A percentile compares a stretch with the other conserved stretches of the same genome.
These are phyloP conservation scores for Drosophila stalkeri DNA, from an alignment of 2,888 invertebrate species.

Conservation along the genomic window DNA sequence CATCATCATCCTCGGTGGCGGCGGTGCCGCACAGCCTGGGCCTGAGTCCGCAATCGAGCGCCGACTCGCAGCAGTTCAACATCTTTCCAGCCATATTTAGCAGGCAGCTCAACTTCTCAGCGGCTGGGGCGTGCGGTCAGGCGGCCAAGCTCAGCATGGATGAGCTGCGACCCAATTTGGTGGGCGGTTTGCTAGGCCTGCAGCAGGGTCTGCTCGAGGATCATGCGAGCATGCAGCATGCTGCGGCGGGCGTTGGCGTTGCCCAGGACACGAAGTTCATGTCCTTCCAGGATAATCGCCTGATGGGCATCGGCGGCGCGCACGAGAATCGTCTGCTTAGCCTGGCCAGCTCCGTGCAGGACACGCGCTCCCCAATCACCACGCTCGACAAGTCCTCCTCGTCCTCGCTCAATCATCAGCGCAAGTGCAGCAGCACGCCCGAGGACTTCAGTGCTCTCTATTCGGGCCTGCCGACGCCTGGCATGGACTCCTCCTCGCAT, in stretches of 20 bases:
- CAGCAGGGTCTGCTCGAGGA: conserved; percentile 92
- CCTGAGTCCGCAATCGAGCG: conserved; percentile 84
- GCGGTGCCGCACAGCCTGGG: conserved; percentile 82
- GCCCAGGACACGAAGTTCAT: conserved; percentile 85
- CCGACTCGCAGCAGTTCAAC: conserved; percentile 90
- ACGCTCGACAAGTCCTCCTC: conserved; percentile 86
- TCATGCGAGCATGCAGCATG: conserved; percentile 88
- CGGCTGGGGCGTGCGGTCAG: conserved; percentile 89
- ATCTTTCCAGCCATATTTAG: conserved; percentile 96
- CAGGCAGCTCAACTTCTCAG: conserved; percentile 93
- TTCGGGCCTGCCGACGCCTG: conserved; percentile 87
- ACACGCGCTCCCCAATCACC: conserved; percentile 86
- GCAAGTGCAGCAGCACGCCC: conserved; percentile 93
- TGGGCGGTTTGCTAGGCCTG: conserved; percentile 91
- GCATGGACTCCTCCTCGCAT: conserved; percentile 86
- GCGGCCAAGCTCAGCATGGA: conserved; percentile 92
- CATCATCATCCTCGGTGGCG: conserved; percentile 45
- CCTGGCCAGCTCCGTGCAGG: conserved; percentile 86
- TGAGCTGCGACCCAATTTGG: conserved; percentile 93
- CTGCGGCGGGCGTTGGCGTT: conserved; percentile 61
- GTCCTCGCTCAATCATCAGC: conserved; percentile 83
- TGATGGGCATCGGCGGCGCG: conserved; percentile 84
- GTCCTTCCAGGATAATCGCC: conserved; percentile 86
- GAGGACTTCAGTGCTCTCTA: conserved; percentile 96
- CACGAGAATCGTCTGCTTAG: conserved; percentile 85